A percentile compares a stretch with the other conserved stretches of the same genome.
These are phyloP conservation scores for Pimephales promelas DNA, from an alignment of 2,113 vertebrate species.

Conservation along the genomic window DNA sequence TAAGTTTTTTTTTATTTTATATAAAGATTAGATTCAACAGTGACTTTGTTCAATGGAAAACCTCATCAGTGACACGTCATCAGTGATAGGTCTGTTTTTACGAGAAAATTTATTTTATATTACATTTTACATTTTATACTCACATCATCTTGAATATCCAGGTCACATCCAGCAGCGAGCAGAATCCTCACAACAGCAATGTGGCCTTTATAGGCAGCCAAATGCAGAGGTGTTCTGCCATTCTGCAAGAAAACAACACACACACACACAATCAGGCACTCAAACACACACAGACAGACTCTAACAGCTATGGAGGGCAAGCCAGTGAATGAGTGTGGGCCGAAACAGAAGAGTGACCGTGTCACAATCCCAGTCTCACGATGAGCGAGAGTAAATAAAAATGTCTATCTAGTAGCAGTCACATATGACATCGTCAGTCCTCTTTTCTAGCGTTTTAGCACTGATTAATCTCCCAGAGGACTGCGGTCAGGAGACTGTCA, in stretches of 20 bases:
- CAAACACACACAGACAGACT: constrained; percentile 57
- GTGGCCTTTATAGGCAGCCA: constrained; percentile 94
- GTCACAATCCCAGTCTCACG: constrained; percentile 40
- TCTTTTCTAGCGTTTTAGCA: neutral
- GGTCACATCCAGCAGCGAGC: constrained; percentile 93
- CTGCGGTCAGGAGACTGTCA: neutral
- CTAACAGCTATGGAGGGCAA: too few relatives aligned
- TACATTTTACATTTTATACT: constrained; percentile 75
- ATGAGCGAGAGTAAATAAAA: constrained; percentile 62
- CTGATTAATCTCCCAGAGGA: constrained; percentile 7
- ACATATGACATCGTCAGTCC: neutral
- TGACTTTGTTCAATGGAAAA: too few relatives aligned
- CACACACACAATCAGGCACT: constrained; percentile 11
- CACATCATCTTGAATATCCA: constrained; percentile 96
- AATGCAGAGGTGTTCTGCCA: constrained; percentile 91
- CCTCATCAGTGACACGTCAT: too few relatives aligned
- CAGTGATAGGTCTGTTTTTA: neutral
- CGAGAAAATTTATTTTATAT: too few relatives aligned
- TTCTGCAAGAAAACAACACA: constrained; percentile 78
- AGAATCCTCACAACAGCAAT: constrained; percentile 88
- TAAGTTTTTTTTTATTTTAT: too few relatives aligned
- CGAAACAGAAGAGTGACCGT: neutral
- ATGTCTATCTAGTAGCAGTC: constrained; percentile 15
- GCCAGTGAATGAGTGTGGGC: neutral
- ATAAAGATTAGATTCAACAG: too few relatives aligned